Evolutionary conservation across 1,140 invertebrate genomes (phyloP).

Genomic region (Hyles euphorbiae): DNA sequence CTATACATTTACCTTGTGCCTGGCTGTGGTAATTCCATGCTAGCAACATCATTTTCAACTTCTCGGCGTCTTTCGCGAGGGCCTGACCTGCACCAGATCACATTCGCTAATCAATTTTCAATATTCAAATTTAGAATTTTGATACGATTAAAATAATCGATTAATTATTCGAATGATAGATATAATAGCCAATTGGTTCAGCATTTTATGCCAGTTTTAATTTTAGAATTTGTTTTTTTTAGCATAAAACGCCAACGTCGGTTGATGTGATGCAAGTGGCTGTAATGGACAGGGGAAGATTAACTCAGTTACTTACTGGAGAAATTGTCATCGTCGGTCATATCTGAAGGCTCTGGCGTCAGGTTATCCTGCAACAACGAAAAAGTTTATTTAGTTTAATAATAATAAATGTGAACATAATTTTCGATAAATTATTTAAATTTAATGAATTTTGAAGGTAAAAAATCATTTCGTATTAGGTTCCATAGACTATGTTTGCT

Average conservation of each 20-base stretch:
- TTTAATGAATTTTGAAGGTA: too few relatives aligned
- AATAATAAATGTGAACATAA: too few relatives aligned
- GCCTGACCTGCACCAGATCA: constrained; percentile 74
- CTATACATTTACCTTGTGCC: constrained; percentile 75
- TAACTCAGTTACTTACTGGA: constrained; percentile 75
- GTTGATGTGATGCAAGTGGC: constrained; percentile 74
- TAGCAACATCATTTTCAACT: constrained; percentile 89
- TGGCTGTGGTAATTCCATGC: constrained; percentile 89
- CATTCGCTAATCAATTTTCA: constrained; percentile 64
- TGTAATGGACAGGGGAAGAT: constrained; percentile 3
- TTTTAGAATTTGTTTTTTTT: not conserved
- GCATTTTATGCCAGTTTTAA: constrained; percentile 35
- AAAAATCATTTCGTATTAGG: too few relatives aligned
- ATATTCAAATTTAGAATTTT: constrained; percentile 29
- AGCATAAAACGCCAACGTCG: constrained; percentile 42
- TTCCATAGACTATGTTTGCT: too few relatives aligned
- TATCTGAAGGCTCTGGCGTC: constrained; percentile 80
- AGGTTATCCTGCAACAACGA: constrained; percentile 83
- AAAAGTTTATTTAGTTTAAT: constrained; percentile 20
- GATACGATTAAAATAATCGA: too few relatives aligned
- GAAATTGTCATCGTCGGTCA: constrained; percentile 82
- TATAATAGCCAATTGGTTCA: constrained; percentile 47
- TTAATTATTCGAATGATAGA: not conserved
- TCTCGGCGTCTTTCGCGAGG: constrained; percentile 88
- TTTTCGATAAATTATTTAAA: too few relatives aligned